Percentiles rank a stretch among this genome's conserved stretches.
phyloP scores from a whole-genome alignment of 64 coral and sea anemone species.

The Catalaphyllia jardinei region DNA sequence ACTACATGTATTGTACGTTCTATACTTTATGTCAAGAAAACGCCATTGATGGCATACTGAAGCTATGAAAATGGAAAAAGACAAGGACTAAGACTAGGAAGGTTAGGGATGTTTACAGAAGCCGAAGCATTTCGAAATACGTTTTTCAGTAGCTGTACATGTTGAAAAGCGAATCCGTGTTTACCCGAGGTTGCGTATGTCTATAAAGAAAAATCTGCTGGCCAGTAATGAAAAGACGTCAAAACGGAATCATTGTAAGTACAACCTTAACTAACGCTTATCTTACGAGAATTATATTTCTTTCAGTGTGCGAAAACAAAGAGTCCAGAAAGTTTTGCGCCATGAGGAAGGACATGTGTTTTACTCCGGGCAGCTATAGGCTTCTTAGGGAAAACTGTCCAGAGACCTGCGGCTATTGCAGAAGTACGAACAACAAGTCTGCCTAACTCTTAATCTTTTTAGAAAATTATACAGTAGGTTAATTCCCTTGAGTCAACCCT shows the following conservation, averaged over 20 bases:
- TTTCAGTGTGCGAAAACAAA: slow-evolving; percentile 13
- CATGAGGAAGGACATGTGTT: slow-evolving; percentile 6
- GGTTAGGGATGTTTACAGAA: no score
- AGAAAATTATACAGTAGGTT: no score
- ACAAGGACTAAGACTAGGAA: no score
- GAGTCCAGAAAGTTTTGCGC: background rate
- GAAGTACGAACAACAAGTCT: background rate
- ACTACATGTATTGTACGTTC: background rate
- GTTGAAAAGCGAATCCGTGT: no score
- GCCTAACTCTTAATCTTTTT: background rate
- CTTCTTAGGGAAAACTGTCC: slow-evolving; percentile 1
- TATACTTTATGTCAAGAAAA: background rate
- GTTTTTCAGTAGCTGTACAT: no score
- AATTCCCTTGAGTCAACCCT: no score
- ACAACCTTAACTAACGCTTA: background rate
- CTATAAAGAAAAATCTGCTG: no score
- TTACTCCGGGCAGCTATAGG: background rate
- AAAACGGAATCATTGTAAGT: background rate
- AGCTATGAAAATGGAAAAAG: no score
- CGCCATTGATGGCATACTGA: no score
- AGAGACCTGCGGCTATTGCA: slow-evolving; percentile 17
- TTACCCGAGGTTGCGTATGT: no score
- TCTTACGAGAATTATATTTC: background rate
- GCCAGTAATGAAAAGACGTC: no score
- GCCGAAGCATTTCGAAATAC: no score